Conservation (phyloP, 2,113 vertebrate genomes). For the Lophura nycthemera region DNA sequence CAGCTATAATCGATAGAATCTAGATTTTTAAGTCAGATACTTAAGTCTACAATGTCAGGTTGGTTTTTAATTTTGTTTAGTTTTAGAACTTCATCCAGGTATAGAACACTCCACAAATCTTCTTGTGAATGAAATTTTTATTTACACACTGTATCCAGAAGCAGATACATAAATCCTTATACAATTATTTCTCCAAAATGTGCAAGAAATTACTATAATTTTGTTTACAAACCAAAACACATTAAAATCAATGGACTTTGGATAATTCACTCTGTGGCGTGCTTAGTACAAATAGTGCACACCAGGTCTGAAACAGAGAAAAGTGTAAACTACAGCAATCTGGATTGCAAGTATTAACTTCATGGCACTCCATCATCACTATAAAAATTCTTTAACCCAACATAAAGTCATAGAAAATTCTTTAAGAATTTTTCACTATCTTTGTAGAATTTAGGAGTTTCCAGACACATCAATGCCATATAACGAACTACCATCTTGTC, state of each 20-base stretch:
- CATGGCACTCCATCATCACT: conserved; percentile 83
- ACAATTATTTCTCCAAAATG: conserved; percentile 96
- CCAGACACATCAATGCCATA: conserved; percentile 59
- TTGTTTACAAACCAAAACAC: conserved; percentile 86
- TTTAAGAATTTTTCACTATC: conserved; percentile 55
- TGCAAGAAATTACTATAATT: conserved; percentile 97
- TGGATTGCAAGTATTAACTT: conserved; percentile 86
- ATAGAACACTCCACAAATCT: conserved; percentile 47
- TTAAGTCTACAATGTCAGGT: background rate
- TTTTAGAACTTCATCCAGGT: background rate
- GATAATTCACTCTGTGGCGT: conserved; percentile 83
- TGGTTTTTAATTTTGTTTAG: background rate
- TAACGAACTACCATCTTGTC: conserved; percentile 36
- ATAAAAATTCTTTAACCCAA: conserved; percentile 77
- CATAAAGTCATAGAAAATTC: conserved; percentile 69
- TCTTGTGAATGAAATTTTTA: conserved; percentile 90
- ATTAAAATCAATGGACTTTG: conserved; percentile 89
- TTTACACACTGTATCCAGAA: conserved; percentile 93
- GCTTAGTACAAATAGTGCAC: conserved; percentile 78
- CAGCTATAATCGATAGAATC: background rate
- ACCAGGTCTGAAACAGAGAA: conserved; percentile 79
- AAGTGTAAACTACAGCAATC: conserved; percentile 92
- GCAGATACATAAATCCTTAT: conserved; percentile 94
- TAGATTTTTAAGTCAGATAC: background rate
- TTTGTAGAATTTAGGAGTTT: conserved; percentile 64